Evolutionary conservation across 30 jellyfish, hydroid and myxozoan species (phyloP).

Genomic region (Calvadosia cruxmelitensis): DNA sequence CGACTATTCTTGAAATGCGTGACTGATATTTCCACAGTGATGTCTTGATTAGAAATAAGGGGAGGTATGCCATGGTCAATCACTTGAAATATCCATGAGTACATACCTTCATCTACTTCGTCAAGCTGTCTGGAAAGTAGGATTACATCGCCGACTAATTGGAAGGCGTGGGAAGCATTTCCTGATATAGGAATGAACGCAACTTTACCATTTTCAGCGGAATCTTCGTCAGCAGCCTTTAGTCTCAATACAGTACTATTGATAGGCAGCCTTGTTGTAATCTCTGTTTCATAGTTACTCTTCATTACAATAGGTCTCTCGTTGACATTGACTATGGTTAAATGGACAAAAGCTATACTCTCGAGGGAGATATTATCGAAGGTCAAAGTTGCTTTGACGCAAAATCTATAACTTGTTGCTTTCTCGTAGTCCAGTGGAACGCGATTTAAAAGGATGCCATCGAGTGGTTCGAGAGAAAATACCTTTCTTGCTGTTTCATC

Average conservation of each 20-base stretch:
- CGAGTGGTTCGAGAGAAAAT: not conserved
- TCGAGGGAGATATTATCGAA: not conserved
- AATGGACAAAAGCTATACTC: not conserved
- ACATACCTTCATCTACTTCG: not conserved
- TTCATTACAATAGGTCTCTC: not conserved
- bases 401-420: no score
- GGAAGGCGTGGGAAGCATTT: no score
- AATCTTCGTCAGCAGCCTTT: not conserved
- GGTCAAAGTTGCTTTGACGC: not conserved
- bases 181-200: no score
- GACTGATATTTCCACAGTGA: not conserved
- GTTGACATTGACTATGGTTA: not conserved
- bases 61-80: not conserved
- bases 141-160: not conserved
- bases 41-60: not conserved
- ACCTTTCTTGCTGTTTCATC: not conserved
- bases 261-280: not conserved
- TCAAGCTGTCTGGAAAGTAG: not conserved
- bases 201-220: not conserved
- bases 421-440: not conserved
- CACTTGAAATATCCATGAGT: not conserved
- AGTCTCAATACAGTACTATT: not conserved
- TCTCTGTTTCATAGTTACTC: not conserved
- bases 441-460: not conserved
- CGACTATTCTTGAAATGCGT: not conserved